Conservation (phyloP, 1,140 invertebrate genomes). For the Danaus plexippus region DNA sequence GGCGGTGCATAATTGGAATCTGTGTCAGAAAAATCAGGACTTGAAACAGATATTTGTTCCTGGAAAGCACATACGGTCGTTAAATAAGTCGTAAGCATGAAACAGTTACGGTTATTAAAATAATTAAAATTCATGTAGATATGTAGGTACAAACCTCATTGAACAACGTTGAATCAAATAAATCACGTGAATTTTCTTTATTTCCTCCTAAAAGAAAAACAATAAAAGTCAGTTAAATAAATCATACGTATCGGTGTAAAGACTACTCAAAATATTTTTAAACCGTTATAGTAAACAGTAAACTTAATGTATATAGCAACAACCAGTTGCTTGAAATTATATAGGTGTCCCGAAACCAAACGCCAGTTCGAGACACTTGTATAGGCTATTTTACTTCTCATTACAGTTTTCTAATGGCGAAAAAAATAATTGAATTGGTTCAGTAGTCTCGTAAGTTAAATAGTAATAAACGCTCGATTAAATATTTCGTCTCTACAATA, state of each 20-base stretch:
- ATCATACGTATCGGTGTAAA: background rate
- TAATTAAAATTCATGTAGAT: background rate
- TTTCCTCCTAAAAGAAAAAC: too few species aligned
- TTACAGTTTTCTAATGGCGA: constrained; percentile 6
- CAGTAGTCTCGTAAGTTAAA: constrained; percentile 4
- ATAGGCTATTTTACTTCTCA: constrained; percentile 9
- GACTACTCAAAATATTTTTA: too few species aligned
- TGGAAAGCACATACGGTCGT: background rate
- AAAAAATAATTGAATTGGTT: constrained; percentile 5
- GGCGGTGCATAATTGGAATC: constrained; percentile 7
- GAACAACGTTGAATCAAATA: constrained; percentile 9
- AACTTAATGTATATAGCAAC: too few species aligned
- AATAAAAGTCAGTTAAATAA: background rate
- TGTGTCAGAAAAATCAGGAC: constrained; percentile 4
- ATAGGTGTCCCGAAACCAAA: too few species aligned
- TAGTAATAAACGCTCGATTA: background rate
- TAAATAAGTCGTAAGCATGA: constrained; percentile 2
- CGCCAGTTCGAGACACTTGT: too few species aligned
- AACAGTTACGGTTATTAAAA: background rate
- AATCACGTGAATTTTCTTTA: background rate
- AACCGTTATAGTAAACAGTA: too few species aligned
- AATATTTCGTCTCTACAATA: too few species aligned
- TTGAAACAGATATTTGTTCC: constrained; percentile 8
- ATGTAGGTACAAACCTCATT: constrained; percentile 6
- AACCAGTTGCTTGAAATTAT: background rate